Evolutionary conservation across 2,113 vertebrate species (phyloP), one percentile per base, ranked within the genome.

Genomic region (Oreotrochilus melanogaster): DNA sequence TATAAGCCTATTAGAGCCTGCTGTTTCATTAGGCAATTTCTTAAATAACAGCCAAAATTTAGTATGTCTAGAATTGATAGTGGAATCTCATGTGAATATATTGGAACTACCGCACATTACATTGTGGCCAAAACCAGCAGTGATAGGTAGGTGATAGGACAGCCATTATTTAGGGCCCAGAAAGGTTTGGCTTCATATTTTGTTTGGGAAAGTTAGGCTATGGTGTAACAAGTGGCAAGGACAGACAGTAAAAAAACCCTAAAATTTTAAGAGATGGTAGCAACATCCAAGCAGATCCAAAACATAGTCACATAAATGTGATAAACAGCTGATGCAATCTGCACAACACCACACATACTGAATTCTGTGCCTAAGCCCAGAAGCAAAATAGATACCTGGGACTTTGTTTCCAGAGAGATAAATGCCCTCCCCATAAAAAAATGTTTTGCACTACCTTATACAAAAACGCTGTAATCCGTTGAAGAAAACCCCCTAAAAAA

Each of bases 71-170:
- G 39, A 33, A 79, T 39, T 1, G 2, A 56, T 30, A 70, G 19
- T 5, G 0, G 2, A 85, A 61, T 10, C 45, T 48, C 23, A 7
- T 42, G 50, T 66, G 64, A 86, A 64, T 31, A 39, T 73, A 5
- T 31, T 90, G 64, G 33, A 86, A 73, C 8, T 10, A 42, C 33
- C 6, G 53, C 18, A 54, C 70, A 31, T 1, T 39, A 27, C 7
- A 37, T 30, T 45, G 39, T 27, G 10, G 87, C 51, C 89, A 95
- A 93, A 94, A 56, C 16, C 33, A 93, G 35, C 51, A 71, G 51
- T 12, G 39, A 42, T 43, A 39, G 53, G 19, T 51, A 47, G 57
- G 21, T 37, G 25, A 74, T 13, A 58, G 47, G 30, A 62, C 24
- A 54, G 33, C 4, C 71, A 47, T 27, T 90, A 62, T 43, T 85